Evolutionary conservation across 2,797 vertebrate species (phyloP), one percentile per base, ranked within the genome.

Genomic region (Thripadectes ignobilis): DNA sequence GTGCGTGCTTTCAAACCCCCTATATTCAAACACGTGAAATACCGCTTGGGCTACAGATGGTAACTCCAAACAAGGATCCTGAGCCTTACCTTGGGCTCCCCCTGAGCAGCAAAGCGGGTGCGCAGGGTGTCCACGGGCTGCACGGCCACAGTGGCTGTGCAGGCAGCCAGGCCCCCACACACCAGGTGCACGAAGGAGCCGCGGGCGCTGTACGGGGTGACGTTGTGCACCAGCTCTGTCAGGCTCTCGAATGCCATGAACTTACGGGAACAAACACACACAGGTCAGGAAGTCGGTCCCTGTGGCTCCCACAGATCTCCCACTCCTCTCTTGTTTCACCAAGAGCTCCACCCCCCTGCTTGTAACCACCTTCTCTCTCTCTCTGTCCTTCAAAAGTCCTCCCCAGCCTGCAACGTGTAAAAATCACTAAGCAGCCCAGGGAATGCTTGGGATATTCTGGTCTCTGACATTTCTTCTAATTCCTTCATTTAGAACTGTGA

Each of bases 61-160:
- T 8, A 39, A 14, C 16, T 32, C 43, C 43, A 69, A 52, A 2
- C 5, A 4, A 0, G 45, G 45, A 21, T 22, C 15, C n/a, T 11
- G 5, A 21, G 12, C 45, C 97, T 87, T 93, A 99, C 99, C 98
- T 98, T 99, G 45, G 99, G 99, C 96, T 99, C 99, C 4, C 99
- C 99, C 97, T 99, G 99, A 68, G 99, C 99, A 43, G 99, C 99
- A 14, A 99, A 99, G 95, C 99, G 99, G 27, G 99, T 99, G 41
- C 99, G 98, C 48, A 99, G 98, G 0, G 98, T 99, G 93, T 99
- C 99, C 73, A 99, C 97, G 1, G 99, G 99, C 51, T 99, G 99
- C 55, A 99, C 99, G 0, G 98, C 84, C 3, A 99, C 93, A 0
- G 99, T 99, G 82, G 99, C 99, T 0, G 97, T 94, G 91, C 98